Evolutionary conservation across 2,113 vertebrate species (phyloP), one percentile per base, ranked within the genome.

Genomic region (Puntigrus tetrazona): DNA sequence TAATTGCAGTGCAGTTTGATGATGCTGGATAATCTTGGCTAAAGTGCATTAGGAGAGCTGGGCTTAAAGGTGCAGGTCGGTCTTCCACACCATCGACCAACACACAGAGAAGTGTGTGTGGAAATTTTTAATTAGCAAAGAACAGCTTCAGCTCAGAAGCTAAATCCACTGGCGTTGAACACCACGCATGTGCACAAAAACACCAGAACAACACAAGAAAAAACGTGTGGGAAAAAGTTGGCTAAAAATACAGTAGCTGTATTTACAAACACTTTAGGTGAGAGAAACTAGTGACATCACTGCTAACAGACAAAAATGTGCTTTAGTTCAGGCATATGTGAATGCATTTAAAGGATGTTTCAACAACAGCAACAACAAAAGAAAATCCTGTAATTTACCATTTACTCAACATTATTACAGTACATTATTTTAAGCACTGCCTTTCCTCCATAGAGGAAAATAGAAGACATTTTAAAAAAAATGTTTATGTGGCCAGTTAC

Each of bases 71-170:
- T 87, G 59, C 87, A 89, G 83, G 88, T 89, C 72, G 14, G 29
- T 74, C 86, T 88, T 76, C 88, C 85, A 90, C 81, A 74, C 81
- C 82, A 87, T 31, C 77, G 78, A 59, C 76, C 34, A 36, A 84
- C 70, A 72, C 29, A 86, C 52, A 43, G 57, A 75, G 61, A 25
- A 43, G 27, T 31, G 67, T 29, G 22, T 36, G 52, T 43, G 55
- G 50, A 82, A 78, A 36, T 75, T 86, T 84, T 87, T 86, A 85
- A 89, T 63, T 85, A 84, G 78, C 18, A 13, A 38, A 79, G 55
- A 75, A 55, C 16, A 34, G 67, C 57, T 82, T 83, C 78, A 78
- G 63, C 81, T 59, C 74, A 79, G 76, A 36, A 43, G 55, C 43
- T 75, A 79, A 72, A 57, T 47, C 61, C 72, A 65, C 11, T 78